Base-by-base conservation (phyloP, 2,113 vertebrate genomes). In the Ophiodon elongatus region DNA sequence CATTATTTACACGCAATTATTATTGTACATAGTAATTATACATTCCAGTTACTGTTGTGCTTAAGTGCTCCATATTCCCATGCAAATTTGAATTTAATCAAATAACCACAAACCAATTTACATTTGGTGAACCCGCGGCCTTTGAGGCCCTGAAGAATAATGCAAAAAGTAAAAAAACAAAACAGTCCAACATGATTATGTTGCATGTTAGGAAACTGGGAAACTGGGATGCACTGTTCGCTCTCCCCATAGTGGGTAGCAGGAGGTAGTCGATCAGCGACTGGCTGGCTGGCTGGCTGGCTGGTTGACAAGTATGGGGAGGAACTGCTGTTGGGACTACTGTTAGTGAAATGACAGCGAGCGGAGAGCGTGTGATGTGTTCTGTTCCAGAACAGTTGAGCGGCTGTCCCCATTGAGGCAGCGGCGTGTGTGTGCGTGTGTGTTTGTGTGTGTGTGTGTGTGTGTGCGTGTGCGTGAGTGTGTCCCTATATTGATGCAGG, bases 331-430 rank as follows among this genome's bases (percentile, higher is more conserved):
- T 95, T 94, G 94, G 95, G 95, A 96, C 93, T 83, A 93, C 92
- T 71, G 68, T 35, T 71, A 37, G 69, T 52, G 92, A 89, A 93
- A 90, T 95, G 96, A 96, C 96, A 96, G 95, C 93, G 87, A 96
- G 95, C 96, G 96, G 93, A 83, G 77, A 89, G 77, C 5, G 59
- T 96, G 73, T 96, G 97, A 97, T 97, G 97, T 96, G 96, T 96
- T 95, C 76, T 84, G 62, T 85, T 86, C 95, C 93, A 88, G 92
- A 91, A 87, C 88, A 92, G 84, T 89, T 5, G 93, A 90, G 85
- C 4, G 75, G 60, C 63, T 74, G 56, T 96, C 96, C 95, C 95
- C 94, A 93, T 92, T 88, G 69, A 86, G 64, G 64, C 80, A 78
- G 60, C 79, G 33, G 60, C 57, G 72, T 65, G 87, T 52, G 63